phyloP scores from a whole-genome alignment of 2,113 vertebrate species.

The Zingel zingel region DNA sequence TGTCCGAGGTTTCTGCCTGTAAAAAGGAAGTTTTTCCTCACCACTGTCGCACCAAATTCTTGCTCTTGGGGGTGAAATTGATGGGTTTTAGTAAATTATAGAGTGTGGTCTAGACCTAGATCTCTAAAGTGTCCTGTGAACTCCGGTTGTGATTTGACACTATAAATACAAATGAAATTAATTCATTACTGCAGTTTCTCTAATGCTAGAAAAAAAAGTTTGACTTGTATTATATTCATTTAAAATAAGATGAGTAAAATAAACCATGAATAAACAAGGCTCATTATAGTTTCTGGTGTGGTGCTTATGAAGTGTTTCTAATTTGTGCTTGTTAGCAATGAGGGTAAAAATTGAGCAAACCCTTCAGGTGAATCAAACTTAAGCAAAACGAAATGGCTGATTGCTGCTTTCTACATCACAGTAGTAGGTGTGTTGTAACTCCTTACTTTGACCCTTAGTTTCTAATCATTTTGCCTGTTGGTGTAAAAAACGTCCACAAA shows the following conservation, averaged over 20 bases:
- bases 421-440: neutral
- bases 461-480: neutral
- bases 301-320: conserved; percentile 12
- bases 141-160: too few species aligned
- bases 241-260: neutral
- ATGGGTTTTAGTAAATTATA: too few species aligned
- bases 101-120: too few species aligned
- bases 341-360: neutral
- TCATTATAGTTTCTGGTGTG: conserved; percentile 9
- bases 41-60: too few species aligned
- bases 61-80: too few species aligned
- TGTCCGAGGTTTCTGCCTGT: too few species aligned
- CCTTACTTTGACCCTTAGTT: neutral
- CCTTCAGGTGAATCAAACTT: neutral
- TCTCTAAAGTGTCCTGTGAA: too few species aligned
- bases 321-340: neutral
- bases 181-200: neutral
- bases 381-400: neutral
- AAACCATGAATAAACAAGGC: neutral
- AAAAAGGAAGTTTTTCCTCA: too few species aligned
- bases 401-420: neutral
- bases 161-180: too few species aligned
- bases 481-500: neutral
- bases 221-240: neutral
- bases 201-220: neutral